Evolutionary conservation across 2,888 invertebrate genomes (phyloP).

Genomic region (Neria commutata): DNA sequence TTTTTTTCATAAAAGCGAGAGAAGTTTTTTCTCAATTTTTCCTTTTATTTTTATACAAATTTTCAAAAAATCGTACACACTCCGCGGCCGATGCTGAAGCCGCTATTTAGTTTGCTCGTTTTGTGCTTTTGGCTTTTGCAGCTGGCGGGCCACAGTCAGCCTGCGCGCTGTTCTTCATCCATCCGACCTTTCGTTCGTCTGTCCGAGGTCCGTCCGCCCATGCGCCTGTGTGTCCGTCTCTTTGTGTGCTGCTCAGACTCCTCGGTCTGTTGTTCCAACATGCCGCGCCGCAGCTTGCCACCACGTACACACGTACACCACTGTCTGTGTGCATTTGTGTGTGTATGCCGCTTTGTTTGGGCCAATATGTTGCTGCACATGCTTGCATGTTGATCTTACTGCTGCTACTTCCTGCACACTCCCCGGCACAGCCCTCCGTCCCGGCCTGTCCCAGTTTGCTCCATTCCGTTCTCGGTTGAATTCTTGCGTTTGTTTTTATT

Average conservation of each 20-base stretch:
- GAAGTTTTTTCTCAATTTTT: too few species aligned
- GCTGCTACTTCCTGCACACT: neutral
- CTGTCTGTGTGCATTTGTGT: too few species aligned
- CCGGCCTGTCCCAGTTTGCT: neutral
- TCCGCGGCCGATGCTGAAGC: too few species aligned
- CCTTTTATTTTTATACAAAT: too few species aligned
- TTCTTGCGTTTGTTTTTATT: conserved; percentile 5
- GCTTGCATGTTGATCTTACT: conserved; percentile 8
- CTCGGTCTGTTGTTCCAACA: too few species aligned
- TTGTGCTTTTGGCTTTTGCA: neutral
- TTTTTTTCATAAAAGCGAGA: too few species aligned
- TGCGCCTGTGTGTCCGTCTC: neutral
- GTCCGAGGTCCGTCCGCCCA: neutral
- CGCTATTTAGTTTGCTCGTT: too few species aligned
- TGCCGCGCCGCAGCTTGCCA: conserved; percentile 14
- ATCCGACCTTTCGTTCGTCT: neutral
- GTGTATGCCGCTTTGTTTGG: too few species aligned
- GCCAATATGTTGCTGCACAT: conserved; percentile 21
- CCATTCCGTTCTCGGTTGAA: neutral
- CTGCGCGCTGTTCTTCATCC: too few species aligned
- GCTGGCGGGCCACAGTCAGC: neutral
- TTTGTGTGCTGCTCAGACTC: too few species aligned
- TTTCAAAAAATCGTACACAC: too few species aligned
- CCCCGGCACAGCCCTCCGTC: neutral
- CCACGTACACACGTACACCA: neutral